A percentile compares a stretch with the other conserved stretches of the same genome.
phyloP scores from a whole-genome alignment of 2,888 invertebrate genomes.

The Sympetrum striolatum region DNA sequence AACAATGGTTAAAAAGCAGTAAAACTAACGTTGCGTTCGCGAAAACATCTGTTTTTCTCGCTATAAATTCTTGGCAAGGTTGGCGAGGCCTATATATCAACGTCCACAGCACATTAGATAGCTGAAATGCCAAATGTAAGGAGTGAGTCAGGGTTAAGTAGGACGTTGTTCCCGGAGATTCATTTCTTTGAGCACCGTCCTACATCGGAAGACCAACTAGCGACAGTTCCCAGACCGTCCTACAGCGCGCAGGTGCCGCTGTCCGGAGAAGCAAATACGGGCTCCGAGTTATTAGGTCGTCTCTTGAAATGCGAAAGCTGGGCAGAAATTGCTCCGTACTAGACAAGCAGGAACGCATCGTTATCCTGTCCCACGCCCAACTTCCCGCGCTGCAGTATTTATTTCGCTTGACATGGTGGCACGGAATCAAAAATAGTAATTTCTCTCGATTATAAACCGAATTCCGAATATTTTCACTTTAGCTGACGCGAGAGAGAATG shows the following conservation, averaged over 20 bases:
- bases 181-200: neutral
- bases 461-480: too few relatives aligned
- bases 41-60: neutral
- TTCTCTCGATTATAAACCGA: too few relatives aligned
- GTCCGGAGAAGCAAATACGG: neutral
- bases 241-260: neutral
- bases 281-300: neutral
- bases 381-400: too few relatives aligned
- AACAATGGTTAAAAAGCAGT: neutral
- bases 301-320: neutral
- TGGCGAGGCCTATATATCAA: neutral
- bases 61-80: neutral
- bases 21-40: neutral
- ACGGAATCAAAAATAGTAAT: too few relatives aligned
- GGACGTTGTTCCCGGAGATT: neutral
- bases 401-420: too few relatives aligned
- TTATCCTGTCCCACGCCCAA: neutral
- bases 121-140: neutral
- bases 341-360: neutral
- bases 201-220: neutral
- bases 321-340: neutral
- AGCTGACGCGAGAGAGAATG: too few relatives aligned
- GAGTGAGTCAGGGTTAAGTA: neutral
- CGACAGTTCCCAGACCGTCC: neutral
- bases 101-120: neutral